Conservation (phyloP, 2,113 vertebrate species). For the Scortum barcoo region DNA sequence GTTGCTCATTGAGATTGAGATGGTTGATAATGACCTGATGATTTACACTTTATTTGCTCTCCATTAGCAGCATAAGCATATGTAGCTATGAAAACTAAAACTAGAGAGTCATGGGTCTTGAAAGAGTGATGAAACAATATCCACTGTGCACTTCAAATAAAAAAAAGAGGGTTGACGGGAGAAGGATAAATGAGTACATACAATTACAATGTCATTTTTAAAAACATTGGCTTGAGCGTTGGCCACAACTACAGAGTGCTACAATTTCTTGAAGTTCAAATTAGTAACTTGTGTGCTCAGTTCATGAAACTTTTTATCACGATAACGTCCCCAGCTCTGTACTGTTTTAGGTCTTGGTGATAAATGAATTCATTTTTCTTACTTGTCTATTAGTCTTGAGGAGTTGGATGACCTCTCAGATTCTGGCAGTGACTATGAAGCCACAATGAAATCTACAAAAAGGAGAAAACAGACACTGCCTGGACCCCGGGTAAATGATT, state of each 20-base stretch:
- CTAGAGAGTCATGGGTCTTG: not conserved
- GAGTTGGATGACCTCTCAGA: slow-evolving; percentile 68
- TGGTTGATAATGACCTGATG: too few species aligned
- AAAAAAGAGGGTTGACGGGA: not conserved
- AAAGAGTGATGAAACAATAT: not conserved
- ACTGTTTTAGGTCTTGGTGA: not conserved
- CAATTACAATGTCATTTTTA: not conserved
- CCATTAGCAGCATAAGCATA: not conserved
- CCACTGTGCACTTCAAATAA: not conserved
- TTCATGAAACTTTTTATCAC: not conserved
- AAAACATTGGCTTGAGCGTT: not conserved
- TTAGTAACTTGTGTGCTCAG: not conserved
- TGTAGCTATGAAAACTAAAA: not conserved
- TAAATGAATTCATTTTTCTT: slow-evolving; percentile 3
- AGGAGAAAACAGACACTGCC: slow-evolving; percentile 46
- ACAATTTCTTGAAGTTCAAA: too few species aligned
- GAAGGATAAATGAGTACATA: not conserved
- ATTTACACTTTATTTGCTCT: not conserved
- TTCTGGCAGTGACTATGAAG: slow-evolving; percentile 85
- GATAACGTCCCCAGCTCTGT: too few species aligned
- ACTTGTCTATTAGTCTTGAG: slow-evolving; percentile 55
- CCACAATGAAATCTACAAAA: slow-evolving; percentile 65
- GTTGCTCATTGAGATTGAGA: not conserved
- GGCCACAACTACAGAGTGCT: not conserved
- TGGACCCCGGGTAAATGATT: slow-evolving; percentile 37